Conservation (phyloP, 2,113 vertebrate genomes). For the Ciconia maguari region DNA sequence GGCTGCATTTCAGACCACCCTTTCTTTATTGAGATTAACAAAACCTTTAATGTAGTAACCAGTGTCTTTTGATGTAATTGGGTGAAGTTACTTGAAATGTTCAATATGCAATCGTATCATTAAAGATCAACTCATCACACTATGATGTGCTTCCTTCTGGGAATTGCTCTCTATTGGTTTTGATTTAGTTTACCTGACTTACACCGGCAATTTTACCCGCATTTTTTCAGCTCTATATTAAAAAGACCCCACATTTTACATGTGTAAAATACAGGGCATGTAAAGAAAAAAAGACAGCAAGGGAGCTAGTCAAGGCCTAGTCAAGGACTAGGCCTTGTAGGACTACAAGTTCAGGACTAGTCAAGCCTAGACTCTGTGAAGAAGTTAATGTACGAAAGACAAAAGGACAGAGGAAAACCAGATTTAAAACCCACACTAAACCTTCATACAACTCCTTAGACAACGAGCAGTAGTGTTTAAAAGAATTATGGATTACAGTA, state of each 20-base stretch:
- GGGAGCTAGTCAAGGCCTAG: neutral
- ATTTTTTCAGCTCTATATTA: neutral
- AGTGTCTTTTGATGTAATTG: neutral
- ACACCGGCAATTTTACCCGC: neutral
- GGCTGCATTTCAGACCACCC: slow-evolving; percentile 33
- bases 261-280: neutral
- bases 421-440: neutral
- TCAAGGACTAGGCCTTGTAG: too few species aligned
- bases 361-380: neutral
- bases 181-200: neutral
- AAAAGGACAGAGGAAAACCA: neutral
- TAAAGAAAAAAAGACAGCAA: neutral
- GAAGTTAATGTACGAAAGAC: neutral
- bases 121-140: neutral
- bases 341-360: neutral
- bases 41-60: slow-evolving; percentile 21
- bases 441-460: neutral
- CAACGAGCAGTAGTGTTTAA: neutral
- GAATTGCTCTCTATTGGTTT: neutral
- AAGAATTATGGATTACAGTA: neutral
- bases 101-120: neutral
- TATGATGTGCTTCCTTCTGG: neutral
- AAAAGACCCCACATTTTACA: neutral
- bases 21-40: slow-evolving; percentile 43
- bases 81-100: neutral